Evolutionary conservation across 2,797 vertebrate genomes (phyloP), one percentile per base, ranked within the genome.

Genomic region (Poliocrania exsul): DNA sequence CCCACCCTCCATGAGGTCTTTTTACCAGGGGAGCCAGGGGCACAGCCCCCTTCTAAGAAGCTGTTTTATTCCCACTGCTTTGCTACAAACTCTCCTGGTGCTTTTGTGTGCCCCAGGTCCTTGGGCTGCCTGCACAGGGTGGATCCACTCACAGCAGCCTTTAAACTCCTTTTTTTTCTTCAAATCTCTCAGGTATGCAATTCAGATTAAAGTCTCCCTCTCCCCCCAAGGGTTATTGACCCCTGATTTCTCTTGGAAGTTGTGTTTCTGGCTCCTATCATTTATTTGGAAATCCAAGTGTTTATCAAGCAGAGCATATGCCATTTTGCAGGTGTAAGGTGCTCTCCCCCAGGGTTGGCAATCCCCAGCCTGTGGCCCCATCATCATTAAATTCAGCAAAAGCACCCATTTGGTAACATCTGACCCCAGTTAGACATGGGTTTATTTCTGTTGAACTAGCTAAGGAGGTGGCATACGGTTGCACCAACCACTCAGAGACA

Each of bases 1-100:
- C 57, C 15, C 72, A 54, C 53, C 33, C 31, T 80, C 53, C 21
- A 19, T 21, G 44, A 77, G 57, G 40, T 38, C 51, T 62, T 75
- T 67, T 49, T 70, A 16, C 72, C 9, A n/a, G 92, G 67, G 5
- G 19, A 96, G 79, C 84, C 17, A 5, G 95, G 82, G 90, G 50
- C 61, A 33, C 77, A 84, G 56, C 26, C 62, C 80, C 66, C 69
- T 80, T 37, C 29, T 58, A 96, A 83, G 74, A 47, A 75, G 58
- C 90, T 94, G 65, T 82, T 97, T 97, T 92, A 93, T 95, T 81
- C 86, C 65, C 1, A 1, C 28, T 77, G 71, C 62, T 85, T 81
- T 82, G 9, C 69, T 62, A 31, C 40, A 70, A 83, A 77, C 13
- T 83, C 44, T 23, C 31, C 25, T 18, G 16, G 19, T 62, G 80